These are phyloP conservation scores for Nematostella vectensis DNA, from an alignment of 92 coral and sea anemone genomes.

Conservation along the genomic window DNA sequence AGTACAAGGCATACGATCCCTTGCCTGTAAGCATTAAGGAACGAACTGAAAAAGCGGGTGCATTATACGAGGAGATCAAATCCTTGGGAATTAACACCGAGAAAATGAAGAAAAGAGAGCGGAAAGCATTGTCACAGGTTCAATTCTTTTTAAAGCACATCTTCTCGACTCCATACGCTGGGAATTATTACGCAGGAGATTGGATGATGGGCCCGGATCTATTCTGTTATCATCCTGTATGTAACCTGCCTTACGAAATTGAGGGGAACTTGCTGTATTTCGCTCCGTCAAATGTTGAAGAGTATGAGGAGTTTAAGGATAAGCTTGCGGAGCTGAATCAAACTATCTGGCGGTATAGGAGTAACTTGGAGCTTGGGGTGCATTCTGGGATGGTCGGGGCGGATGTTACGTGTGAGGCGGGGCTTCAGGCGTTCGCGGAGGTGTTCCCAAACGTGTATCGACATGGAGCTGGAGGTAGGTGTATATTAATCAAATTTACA, in stretches of 20 bases:
- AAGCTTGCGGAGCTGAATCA: conserved; percentile 35
- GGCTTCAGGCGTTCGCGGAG: conserved; percentile 28
- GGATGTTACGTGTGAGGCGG: conserved; percentile 30
- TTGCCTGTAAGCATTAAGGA: conserved; percentile 34
- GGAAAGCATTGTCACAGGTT: conserved; percentile 35
- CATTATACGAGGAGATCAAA: conserved; percentile 23
- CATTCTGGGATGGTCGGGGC: conserved; percentile 42
- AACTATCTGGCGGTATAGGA: conserved; percentile 28
- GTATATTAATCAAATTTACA: not conserved
- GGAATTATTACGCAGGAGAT: conserved; percentile 42
- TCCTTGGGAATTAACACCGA: conserved; percentile 8
- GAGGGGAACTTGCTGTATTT: conserved; percentile 19
- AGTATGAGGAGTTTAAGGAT: conserved; percentile 24
- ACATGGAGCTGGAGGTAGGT: conserved; percentile 43
- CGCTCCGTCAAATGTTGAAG: conserved; percentile 32
- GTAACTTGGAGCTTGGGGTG: conserved; percentile 43
- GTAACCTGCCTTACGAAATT: conserved; percentile 24
- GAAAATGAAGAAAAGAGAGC: conserved; percentile 34
- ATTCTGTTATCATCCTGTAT: conserved; percentile 41
- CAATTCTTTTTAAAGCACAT: conserved; percentile 27
- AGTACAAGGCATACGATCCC: conserved; percentile 39
- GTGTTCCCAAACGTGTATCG: conserved; percentile 27
- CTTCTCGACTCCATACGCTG: conserved; percentile 29
- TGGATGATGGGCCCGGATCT: conserved; percentile 59
- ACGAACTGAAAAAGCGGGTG: conserved; percentile 24